Evolutionary conservation across 2,888 invertebrate genomes (phyloP).

Genomic region (Cephus pygmeus): DNA sequence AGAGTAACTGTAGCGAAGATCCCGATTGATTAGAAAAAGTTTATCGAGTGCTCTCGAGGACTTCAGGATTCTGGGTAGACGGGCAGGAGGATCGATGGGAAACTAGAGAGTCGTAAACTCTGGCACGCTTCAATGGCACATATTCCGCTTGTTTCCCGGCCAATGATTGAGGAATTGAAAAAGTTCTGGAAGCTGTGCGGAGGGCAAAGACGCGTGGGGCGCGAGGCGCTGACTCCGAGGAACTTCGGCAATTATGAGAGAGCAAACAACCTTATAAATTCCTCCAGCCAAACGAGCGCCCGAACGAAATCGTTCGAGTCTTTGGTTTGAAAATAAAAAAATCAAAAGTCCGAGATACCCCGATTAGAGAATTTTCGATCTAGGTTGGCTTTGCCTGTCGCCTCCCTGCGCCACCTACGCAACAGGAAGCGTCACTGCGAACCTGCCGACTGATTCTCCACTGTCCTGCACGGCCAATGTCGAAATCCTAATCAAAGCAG

Average conservation of each 20-base stretch:
- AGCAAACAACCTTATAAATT: slow-evolving; percentile 55
- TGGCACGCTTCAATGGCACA: slow-evolving; percentile 26
- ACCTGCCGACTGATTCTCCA: background rate
- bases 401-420: too few species aligned
- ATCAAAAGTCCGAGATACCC: background rate
- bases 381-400: too few species aligned
- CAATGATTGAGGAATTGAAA: slow-evolving; percentile 49
- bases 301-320: background rate
- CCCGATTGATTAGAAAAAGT: background rate
- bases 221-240: slow-evolving; percentile 24
- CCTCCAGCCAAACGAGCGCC: slow-evolving; percentile 18
- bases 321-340: background rate
- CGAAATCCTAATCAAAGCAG: background rate
- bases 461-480: background rate
- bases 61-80: too few species aligned
- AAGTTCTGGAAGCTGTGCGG: slow-evolving; percentile 34
- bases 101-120: background rate
- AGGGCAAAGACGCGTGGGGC: slow-evolving; percentile 14
- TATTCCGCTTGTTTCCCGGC: slow-evolving; percentile 35
- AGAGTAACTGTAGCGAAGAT: background rate
- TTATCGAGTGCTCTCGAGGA: too few species aligned
- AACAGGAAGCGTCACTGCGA: too few species aligned
- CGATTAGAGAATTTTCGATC: background rate
- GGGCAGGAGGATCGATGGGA: background rate
- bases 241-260: slow-evolving; percentile 53